phyloP scores from a whole-genome alignment of 2,797 vertebrate genomes.

The Scolopax rusticola region DNA sequence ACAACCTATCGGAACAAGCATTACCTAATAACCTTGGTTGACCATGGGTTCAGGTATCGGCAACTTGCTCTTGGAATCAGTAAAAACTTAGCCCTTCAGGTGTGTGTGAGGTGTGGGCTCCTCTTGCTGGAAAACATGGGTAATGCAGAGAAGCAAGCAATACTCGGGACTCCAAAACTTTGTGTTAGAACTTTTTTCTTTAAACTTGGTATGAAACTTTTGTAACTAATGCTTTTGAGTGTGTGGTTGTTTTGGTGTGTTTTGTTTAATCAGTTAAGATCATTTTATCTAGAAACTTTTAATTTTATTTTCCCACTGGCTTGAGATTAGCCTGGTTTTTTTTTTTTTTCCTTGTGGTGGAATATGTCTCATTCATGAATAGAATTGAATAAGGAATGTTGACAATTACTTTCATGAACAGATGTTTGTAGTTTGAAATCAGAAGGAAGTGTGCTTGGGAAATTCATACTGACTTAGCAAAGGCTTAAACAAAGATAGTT shows the following conservation, averaged over 20 bases:
- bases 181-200: not conserved
- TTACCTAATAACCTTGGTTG: not conserved
- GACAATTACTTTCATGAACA: not conserved
- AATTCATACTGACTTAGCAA: not conserved
- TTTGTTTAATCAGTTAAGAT: not conserved
- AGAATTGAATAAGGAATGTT: not conserved
- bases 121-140: not conserved
- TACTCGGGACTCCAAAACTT: not conserved
- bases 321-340: not conserved
- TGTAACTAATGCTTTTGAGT: not conserved
- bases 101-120: not conserved
- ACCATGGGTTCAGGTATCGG: not conserved
- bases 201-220: not conserved
- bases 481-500: not conserved
- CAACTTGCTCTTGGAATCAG: accelerated
- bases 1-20: not conserved
- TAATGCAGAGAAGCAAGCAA: not conserved
- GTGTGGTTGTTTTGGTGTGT: not conserved
- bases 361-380: not conserved
- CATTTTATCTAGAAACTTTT: not conserved
- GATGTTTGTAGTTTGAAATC: not conserved
- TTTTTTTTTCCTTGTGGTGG: not conserved
- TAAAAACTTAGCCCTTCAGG: not conserved
- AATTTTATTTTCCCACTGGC: not conserved
- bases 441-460: not conserved